These are phyloP conservation scores for Platyscapa corneri DNA, from an alignment of 1,140 invertebrate species.

Conservation along the genomic window DNA sequence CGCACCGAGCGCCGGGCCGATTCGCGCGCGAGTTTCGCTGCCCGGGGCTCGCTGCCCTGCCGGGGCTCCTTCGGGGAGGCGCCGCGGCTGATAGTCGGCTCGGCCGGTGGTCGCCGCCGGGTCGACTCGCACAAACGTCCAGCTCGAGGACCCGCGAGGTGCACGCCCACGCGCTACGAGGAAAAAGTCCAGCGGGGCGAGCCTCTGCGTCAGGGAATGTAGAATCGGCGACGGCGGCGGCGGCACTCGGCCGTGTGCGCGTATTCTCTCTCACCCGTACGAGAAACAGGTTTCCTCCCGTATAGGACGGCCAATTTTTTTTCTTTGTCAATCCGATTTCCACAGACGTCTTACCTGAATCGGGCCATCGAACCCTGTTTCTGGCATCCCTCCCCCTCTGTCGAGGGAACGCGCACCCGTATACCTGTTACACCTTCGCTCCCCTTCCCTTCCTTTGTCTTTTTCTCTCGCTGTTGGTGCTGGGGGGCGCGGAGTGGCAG, in stretches of 20 bases:
- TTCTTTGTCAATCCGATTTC: constrained; percentile 50
- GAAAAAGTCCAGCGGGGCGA: constrained; percentile 14
- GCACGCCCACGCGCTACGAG: not conserved
- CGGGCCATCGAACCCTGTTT: constrained; percentile 49
- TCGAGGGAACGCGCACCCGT: not conserved
- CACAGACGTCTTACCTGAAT: constrained; percentile 46
- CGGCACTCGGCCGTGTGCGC: not conserved
- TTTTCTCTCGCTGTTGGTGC: not conserved
- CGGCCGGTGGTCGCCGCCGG: not conserved
- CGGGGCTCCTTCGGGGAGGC: too few relatives aligned
- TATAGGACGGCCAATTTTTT: constrained; percentile 4
- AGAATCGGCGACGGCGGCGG: constrained; percentile 28
- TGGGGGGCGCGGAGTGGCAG: not conserved
- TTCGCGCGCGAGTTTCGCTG: constrained; percentile 1
- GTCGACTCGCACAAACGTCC: too few relatives aligned
- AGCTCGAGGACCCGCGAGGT: not conserved
- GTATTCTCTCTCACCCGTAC: not conserved
- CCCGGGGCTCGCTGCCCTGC: constrained; percentile 21
- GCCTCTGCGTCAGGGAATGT: constrained; percentile 15
- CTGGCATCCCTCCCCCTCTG: not conserved
- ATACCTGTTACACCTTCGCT: constrained; percentile 47
- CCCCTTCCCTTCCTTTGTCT: constrained; percentile 29
- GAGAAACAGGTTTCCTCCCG: constrained; percentile 47
- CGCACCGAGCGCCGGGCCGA: too few relatives aligned
- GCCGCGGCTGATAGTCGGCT: too few relatives aligned